Evolutionary conservation across 2,113 vertebrate species (phyloP).

Genomic region (Thunnus thynnus): DNA sequence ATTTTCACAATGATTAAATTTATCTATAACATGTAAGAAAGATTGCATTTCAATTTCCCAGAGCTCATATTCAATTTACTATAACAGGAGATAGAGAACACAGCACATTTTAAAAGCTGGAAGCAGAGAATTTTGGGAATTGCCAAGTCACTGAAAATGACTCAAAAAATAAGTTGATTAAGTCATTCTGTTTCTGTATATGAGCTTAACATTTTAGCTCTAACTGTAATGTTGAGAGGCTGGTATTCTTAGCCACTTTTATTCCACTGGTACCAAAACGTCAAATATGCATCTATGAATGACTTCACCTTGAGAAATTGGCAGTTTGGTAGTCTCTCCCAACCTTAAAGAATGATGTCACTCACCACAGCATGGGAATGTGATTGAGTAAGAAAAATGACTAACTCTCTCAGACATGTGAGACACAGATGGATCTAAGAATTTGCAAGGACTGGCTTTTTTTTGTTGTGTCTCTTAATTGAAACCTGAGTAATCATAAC

Average conservation of each 20-base stretch:
- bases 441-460: not conserved
- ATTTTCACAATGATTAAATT: no score
- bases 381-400: constrained; percentile 24
- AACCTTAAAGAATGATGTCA: constrained; percentile 16
- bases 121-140: no score
- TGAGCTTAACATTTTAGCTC: not conserved
- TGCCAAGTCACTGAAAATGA: not conserved
- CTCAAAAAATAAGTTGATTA: not conserved
- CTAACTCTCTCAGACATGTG: constrained; percentile 3
- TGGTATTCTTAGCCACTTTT: not conserved
- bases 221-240: not conserved
- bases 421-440: not conserved
- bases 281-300: not conserved
- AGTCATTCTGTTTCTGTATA: no score
- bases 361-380: constrained; percentile 1
- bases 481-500: constrained; percentile 1
- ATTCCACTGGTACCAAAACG: not conserved
- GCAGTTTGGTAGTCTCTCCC: constrained; percentile 4
- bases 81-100: no score
- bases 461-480: constrained; percentile 2
- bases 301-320: constrained; percentile 28
- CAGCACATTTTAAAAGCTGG: not conserved
- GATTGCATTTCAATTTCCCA: no score
- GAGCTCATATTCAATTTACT: no score
- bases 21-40: no score